Evolutionary conservation across 2,888 invertebrate genomes (phyloP), one percentile per base, ranked within the genome.

Genomic region (Tipula lateralis): DNA sequence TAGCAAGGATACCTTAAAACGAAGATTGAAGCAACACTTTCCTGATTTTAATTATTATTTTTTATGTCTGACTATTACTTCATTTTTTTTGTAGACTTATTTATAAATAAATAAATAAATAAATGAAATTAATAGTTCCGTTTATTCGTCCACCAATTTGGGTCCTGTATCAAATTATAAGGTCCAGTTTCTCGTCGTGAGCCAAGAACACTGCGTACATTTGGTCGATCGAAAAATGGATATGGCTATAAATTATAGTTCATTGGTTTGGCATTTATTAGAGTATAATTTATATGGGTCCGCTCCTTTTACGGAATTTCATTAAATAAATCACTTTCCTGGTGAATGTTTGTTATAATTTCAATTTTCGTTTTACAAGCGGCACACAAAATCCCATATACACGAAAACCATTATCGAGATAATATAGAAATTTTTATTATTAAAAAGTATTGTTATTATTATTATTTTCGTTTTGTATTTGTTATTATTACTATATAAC

Each of bases 401-500:
- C 12, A 24, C 24, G 9, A 66, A 66, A 66, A 24, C 66, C 66
- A 66, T 66, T 66, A 66, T 66, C 66, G 9, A 66, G 66, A 66
- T 66, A 66, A 66, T 66, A 66, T 66, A 66, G 66, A 66, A 66
- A 24, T 66, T 66, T 66, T 66, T 66, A 66, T 66, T 66, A 66
- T 66, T 16, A 50, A 50, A 44, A 50, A 16, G 44, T 16, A 50
- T 50, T 50, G 16, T 50, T 50, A 50, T 50, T n/a, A 19, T 32
- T n/a, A n/a, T n/a, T n/a, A n/a, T n/a, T n/a, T n/a, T n/a, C n/a
- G n/a, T n/a, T n/a, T n/a, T n/a, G n/a, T 39, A 13, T 39, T 50
- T 50, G 16, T 16, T 50, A 19, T 50, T 50, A 16, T 24, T 66
- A n/a, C n/a, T n/a, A n/a, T n/a, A 66, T 66, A 66, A 24, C 66